Evolutionary conservation across 2,797 vertebrate genomes (phyloP), one percentile per base, ranked within the genome.

Genomic region (Lemur catta): DNA sequence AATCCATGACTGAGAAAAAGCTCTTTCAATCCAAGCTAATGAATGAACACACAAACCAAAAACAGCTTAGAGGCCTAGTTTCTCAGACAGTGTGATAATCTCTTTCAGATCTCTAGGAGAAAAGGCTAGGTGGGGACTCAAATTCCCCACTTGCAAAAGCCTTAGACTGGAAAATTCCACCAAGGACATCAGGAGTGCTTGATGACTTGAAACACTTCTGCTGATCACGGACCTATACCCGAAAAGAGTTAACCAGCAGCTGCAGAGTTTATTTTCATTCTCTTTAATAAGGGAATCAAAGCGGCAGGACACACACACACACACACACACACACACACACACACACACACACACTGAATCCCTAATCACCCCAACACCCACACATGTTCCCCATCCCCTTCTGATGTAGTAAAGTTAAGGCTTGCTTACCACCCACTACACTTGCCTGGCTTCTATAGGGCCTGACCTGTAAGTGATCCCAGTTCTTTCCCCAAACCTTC

Each of bases 191-290:
- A 52, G 48, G 13, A 55, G 35, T n/a, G 28, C 43, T 9, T 17
- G 59, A 69, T 52, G 48, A 84, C 67, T 50, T 46, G 55, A 72
- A 90, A 65, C 18, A 33, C 41, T 91, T 67, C 72, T 81, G 50
- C 6, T 17, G 28, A 14, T 81, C 13, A 12, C 5, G 14, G 79
- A 57, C 57, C 67, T n/a, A 41, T 43, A 88, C 74, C 67, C 63
- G 30, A 52, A 76, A 46, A 63, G 22, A 95, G 52, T 91, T 92
- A 95, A 76, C 52, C n/a, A 78, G 72, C 86, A 82, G 69, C 59
- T 85, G 43, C 48, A 46, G 79, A 61, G 61, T 75, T 87, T 86
- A 63, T 67, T 52, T 85, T 93, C 75, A 81, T 14, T 78, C 38
- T 89, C 75, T 76, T 92, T 72, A 86, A 72, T 57, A 91, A 89